Conservation (phyloP, 2,888 invertebrate species). For the Pristionchus arcanus region DNA sequence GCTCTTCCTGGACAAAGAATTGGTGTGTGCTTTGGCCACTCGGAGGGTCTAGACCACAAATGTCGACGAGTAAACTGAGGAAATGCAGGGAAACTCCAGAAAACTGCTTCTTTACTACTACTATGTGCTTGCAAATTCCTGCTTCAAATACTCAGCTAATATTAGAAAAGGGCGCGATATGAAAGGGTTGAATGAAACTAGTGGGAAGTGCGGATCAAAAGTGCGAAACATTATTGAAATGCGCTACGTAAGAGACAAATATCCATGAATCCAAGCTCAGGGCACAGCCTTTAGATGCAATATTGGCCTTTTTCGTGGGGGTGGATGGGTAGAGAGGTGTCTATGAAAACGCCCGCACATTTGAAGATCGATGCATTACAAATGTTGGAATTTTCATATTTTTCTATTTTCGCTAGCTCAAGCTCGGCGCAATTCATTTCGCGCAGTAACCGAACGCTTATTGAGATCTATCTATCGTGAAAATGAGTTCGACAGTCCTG, state of each 20-base stretch:
- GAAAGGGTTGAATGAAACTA: not conserved
- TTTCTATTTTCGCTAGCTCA: not conserved
- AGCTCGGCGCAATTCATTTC: too few species aligned
- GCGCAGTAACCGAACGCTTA: not conserved
- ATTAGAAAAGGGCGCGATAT: not conserved
- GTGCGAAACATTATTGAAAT: conserved; percentile 27
- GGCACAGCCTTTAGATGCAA: not conserved
- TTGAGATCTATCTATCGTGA: not conserved
- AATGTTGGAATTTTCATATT: not conserved
- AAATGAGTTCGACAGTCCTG: conserved; percentile 1
- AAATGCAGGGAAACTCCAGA: not conserved
- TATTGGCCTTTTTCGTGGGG: not conserved
- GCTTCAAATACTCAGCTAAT: not conserved
- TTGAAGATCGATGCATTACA: not conserved
- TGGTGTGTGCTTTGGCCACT: not conserved
- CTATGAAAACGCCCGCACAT: not conserved
- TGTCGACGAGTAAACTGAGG: not conserved
- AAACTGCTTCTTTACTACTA: not conserved
- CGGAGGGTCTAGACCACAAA: not conserved
- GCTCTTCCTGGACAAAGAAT: not conserved
- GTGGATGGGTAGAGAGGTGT: not conserved
- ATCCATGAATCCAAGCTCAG: conserved; percentile 7
- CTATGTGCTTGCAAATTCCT: not conserved
- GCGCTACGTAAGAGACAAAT: not conserved
- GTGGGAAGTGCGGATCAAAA: not conserved